These are phyloP conservation scores for Heliconius ismenius DNA, from an alignment of 2,888 invertebrate genomes.

Conservation along the genomic window DNA sequence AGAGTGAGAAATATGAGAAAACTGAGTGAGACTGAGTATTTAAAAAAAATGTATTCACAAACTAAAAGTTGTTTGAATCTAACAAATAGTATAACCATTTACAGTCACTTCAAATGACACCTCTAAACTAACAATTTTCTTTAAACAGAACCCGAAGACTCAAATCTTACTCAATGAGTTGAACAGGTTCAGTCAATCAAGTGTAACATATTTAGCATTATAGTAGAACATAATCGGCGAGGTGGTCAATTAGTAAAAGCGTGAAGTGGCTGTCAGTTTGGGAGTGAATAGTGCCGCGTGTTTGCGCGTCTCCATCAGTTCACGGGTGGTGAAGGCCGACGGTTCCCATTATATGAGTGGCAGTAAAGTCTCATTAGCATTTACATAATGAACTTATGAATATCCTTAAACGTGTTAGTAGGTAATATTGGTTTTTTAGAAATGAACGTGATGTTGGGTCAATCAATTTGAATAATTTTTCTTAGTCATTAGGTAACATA, in stretches of 20 bases:
- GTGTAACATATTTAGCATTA: slow-evolving; percentile 65
- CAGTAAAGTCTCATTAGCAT: slow-evolving; percentile 69
- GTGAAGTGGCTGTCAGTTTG: slow-evolving; percentile 75
- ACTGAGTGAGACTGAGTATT: background rate
- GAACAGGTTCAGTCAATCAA: slow-evolving; percentile 68
- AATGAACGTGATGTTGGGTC: slow-evolving; percentile 29
- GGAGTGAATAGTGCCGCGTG: slow-evolving; percentile 60
- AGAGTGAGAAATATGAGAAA: too few relatives aligned
- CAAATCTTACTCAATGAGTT: slow-evolving; percentile 59
- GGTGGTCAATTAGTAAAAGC: slow-evolving; percentile 79
- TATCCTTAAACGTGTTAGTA: slow-evolving; percentile 57
- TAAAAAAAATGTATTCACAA: background rate
- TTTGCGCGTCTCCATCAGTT: slow-evolving; percentile 51
- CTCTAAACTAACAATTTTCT: slow-evolving; percentile 42
- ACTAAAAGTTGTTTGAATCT: background rate
- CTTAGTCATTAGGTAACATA: background rate
- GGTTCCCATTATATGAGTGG: slow-evolving; percentile 63
- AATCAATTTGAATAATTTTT: slow-evolving; percentile 27
- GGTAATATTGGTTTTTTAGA: slow-evolving; percentile 46
- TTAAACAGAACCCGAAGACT: slow-evolving; percentile 50
- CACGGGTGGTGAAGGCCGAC: slow-evolving; percentile 72
- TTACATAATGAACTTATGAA: slow-evolving; percentile 71
- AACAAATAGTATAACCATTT: background rate
- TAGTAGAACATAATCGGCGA: slow-evolving; percentile 65
- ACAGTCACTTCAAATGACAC: background rate